Base-by-base conservation (phyloP, 2,113 vertebrate genomes). In the Chascanopsetta lugubris region DNA sequence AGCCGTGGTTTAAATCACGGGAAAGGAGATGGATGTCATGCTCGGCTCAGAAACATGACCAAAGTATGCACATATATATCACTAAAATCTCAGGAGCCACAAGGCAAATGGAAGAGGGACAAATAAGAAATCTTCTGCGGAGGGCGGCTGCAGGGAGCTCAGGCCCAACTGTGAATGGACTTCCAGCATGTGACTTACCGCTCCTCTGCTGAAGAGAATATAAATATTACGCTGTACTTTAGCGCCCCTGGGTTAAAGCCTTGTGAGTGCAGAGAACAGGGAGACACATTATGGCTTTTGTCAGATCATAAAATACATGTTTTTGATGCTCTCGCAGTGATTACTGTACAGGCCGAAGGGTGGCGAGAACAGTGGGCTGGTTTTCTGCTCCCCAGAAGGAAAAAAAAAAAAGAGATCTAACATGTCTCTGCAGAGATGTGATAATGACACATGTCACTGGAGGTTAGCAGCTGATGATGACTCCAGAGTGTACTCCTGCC, bases 251-350 rank as follows among this genome's bases (percentile, higher is more conserved):
- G 84, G 76, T 79, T 60, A 55, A 75, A 85, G 50, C 69, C 75
- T 55, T 53, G 73, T 12, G 22, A 69, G 64, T 40, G 6, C 30
- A 10, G 50, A 58, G 73, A 64, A 72, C 80, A 71, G 82, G 68
- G 72, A 79, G 64, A 71, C 75, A 73, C 55, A 72, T 87, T 79
- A 87, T 58, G 47, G 71, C 58, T 75, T 74, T 69, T 80, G 80
- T 82, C 84, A 77, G 69, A 61, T 51, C 71, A 61, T 86, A 86
- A 85, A 82, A 86, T 73, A 53, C 73, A 56, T 40, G 69, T 81
- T 69, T 62, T 71, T 36, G 58, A 82, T 72, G 65, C 54, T 68
- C 77, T 66, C 7, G 66, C 72, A 62, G 72, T 74, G 72, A 82
- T 85, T 78, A 85, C 80, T 61, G 49, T 70, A 70, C 21, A 1